Evolutionary conservation across 2,888 invertebrate genomes (phyloP).

Genomic region (Achlya flavicornis): DNA sequence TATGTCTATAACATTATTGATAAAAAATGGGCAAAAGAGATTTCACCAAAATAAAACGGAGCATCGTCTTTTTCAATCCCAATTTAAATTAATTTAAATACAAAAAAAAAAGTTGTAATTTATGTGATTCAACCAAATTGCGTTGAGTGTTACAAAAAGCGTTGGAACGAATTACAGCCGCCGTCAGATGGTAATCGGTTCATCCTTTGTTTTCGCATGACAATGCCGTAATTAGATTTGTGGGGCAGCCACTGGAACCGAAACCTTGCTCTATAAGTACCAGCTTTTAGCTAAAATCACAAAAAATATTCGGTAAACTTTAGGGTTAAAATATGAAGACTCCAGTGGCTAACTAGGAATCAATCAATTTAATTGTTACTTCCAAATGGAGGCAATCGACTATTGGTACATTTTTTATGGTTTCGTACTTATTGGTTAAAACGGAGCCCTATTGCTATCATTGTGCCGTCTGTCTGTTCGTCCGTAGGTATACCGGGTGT

Average conservation of each 20-base stretch:
- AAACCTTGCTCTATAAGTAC: background rate
- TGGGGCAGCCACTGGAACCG: slow-evolving; percentile 1
- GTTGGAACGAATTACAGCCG: slow-evolving; percentile 5
- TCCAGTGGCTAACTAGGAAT: no score
- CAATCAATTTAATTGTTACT: no score
- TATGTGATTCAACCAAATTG: slow-evolving; percentile 6
- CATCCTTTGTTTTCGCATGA: slow-evolving; percentile 6
- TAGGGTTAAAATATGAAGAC: background rate
- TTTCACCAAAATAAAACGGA: background rate
- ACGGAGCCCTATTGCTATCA: no score
- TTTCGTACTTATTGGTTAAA: no score
- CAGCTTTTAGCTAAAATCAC: background rate
- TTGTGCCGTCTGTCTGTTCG: no score
- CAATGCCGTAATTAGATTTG: slow-evolving; percentile 7
- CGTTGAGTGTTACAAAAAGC: slow-evolving; percentile 9
- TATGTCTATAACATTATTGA: no score
- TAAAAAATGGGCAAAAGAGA: background rate
- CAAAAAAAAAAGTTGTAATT: slow-evolving; percentile 6
- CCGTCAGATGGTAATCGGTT: slow-evolving; percentile 9
- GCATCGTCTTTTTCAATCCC: background rate
- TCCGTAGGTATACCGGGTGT: no score
- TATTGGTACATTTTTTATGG: no score
- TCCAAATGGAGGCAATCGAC: background rate
- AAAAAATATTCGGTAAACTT: background rate
- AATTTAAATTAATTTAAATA: slow-evolving; percentile 2